Evolutionary conservation across 2,797 vertebrate genomes (phyloP), one percentile per base, ranked within the genome.

Genomic region (Avahi laniger): DNA sequence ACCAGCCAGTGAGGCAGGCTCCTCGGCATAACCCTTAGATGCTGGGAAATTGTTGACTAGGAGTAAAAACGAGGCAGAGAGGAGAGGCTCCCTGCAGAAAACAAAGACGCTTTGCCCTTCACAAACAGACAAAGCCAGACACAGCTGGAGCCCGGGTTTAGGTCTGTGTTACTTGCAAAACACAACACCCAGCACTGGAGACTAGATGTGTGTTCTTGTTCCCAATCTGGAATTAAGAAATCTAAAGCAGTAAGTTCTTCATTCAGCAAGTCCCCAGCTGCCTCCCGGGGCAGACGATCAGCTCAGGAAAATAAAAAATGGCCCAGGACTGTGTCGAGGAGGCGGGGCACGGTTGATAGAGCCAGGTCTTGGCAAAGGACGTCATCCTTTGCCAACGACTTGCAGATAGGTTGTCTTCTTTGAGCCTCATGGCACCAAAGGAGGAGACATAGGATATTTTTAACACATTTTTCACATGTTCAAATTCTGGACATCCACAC

Each of bases 211-310:
- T 94, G 85, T 72, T 92, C 48, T 79, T 30, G 33, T 95, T 89
- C 35, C 65, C 80, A 46, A 2, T 12, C 12, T 67, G 28, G 80
- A 93, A 97, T 83, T 73, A 86, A 86, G 57, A 90, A 93, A 80
- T 59, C 28, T 57, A 89, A 96, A 87, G 28, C 65, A 61, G 2
- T 50, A 81, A 96, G 26, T 96, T 65, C 84, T 98, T 96, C 90
- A 57, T 38, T 54, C 17, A 75, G 93, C 65, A n/a, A 59, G n/a
- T 85, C 67, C 33, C 81, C 46, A 15, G 28, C 89, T 95, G 28
- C 79, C 75, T 94, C 90, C 82, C 38, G 75, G 41, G 24, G 38
- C 81, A 82, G 28, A 57, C 11, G n/a, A 1, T 89, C 15, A 67
- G 26, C 57, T 18, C 8, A n/a, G 50, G 41, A 48, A 86, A 93